These are phyloP conservation scores for Channa maculata DNA, from an alignment of 2,113 vertebrate genomes.

Conservation along the genomic window DNA sequence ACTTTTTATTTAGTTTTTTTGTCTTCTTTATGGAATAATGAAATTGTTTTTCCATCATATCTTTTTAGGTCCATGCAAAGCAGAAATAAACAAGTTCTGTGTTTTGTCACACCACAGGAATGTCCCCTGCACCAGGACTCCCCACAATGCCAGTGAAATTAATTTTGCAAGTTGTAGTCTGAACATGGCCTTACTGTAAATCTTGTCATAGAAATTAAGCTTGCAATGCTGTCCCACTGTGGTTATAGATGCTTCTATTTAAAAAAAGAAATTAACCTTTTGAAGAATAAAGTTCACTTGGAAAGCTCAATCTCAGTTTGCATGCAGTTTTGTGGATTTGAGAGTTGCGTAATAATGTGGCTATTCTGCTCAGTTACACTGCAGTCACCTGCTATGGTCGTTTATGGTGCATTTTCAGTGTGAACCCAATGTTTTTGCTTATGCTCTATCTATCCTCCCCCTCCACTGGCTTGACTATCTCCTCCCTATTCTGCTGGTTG, in stretches of 20 bases:
- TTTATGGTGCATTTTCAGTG: no score
- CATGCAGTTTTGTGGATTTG: no score
- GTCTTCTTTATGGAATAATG: no score
- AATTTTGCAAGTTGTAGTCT: background rate
- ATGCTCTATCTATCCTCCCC: background rate
- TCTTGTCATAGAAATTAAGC: background rate
- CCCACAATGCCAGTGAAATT: no score
- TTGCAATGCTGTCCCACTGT: conserved; percentile 8
- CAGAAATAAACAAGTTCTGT: no score
- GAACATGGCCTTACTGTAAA: conserved; percentile 19
- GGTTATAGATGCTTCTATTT: conserved; percentile 51
- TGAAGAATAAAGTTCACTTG: conserved; percentile 61
- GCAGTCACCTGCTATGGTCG: background rate
- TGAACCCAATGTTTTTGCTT: no score
- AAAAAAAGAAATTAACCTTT: conserved; percentile 52
- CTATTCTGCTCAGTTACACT: background rate
- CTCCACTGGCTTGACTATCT: conserved; percentile 14
- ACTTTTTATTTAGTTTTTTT: no score
- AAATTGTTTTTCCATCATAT: no score
- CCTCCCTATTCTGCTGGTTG: conserved; percentile 46
- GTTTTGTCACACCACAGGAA: no score
- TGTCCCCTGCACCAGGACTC: no score
- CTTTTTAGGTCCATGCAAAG: no score
- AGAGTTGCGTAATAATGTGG: no score
- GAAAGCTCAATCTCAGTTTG: conserved; percentile 52